Evolutionary conservation across 2,797 vertebrate genomes (phyloP), one percentile per base, ranked within the genome.

Genomic region (Chloroceryle amazona): DNA sequence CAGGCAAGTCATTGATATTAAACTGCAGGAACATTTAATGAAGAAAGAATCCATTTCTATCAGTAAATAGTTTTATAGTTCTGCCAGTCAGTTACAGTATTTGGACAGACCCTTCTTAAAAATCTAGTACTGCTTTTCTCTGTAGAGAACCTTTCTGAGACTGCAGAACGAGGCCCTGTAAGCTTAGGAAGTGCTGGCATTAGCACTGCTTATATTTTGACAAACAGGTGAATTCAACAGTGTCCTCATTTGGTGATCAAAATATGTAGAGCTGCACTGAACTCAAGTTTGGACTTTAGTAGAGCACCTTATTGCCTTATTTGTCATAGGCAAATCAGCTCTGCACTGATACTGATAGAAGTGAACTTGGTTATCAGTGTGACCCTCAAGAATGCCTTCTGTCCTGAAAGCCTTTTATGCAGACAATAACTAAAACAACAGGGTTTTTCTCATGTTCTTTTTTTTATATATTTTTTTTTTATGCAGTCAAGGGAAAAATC

Each of bases 31-130:
- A 74, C 25, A 10, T 10, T 62, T 87, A 2, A 33, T 63, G 33
- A 89, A 76, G 74, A 51, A 76, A 67, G n/a, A 81, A 70, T 57
- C 35, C 3, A 2, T 74, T 93, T 75, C 55, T 91, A 11, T 81
- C 22, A 52, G 28, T 80, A 55, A 95, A 85, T 92, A 71, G 23
- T 60, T 71, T 67, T 63, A 22, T 82, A 5, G 9, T 80, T 93
- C 28, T 52, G 37, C 33, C 26, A 61, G 14, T 74, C 37, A 78
- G 37, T 73, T 81, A 31, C 3, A 72, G 20, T 21, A 19, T 83
- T 90, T 85, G 46, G 35, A 29, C 65, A 90, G 76, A 57, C 31
- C 6, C 31, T 49, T 78, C 60, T 62, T 86, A 66, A 80, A 90
- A 51, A 86, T 80, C 28, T 62, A 3, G 55, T 51, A 20, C 49